Conservation (phyloP, 2,113 vertebrate genomes). For the Leiothrix lutea region DNA sequence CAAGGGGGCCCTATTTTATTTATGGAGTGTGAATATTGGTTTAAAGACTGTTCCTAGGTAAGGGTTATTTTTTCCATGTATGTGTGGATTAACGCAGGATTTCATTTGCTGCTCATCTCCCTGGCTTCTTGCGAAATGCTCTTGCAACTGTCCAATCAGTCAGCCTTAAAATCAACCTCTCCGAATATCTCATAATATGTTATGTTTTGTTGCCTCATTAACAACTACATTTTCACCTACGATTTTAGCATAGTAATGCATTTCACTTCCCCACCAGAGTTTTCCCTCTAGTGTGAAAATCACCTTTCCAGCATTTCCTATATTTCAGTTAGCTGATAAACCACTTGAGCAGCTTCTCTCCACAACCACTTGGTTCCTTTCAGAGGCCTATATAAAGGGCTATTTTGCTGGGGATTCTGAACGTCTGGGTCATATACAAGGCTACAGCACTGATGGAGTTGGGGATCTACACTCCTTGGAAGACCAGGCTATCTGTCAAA, state of each 20-base stretch:
- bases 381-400: not conserved
- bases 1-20: not conserved
- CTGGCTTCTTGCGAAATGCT: not conserved
- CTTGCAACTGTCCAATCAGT: not conserved
- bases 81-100: rapidly evolving
- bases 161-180: not conserved
- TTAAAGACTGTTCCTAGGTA: not conserved
- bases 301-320: not conserved
- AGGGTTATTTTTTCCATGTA: not conserved
- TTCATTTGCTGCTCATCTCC: not conserved
- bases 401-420: not conserved
- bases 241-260: not conserved
- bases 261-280: not conserved
- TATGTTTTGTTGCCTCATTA: not conserved
- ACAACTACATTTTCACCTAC: not conserved
- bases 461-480: not conserved
- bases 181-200: not conserved
- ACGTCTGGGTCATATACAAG: not conserved
- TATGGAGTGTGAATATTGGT: not conserved
- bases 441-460: not conserved
- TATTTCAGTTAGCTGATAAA: not conserved
- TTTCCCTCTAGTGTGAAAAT: not conserved
- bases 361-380: not conserved
- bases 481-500: not conserved
- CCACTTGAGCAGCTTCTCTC: not conserved